phyloP scores from a whole-genome alignment of 92 coral and sea anemone genomes.

The Plumapathes pennacea region DNA sequence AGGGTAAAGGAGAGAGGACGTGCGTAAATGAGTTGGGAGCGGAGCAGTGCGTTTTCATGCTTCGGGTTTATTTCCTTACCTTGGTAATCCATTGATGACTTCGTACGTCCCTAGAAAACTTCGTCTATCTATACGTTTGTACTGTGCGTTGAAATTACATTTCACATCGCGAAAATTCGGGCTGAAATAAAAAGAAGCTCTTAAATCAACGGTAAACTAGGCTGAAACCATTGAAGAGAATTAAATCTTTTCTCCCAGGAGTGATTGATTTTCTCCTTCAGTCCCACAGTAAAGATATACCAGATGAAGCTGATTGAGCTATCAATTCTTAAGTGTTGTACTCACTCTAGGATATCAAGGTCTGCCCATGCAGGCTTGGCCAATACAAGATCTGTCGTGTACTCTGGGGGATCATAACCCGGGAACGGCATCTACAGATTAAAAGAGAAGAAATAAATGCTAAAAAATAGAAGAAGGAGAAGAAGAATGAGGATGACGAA shows the following conservation, averaged over 20 bases:
- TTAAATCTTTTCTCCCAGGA: too few relatives aligned
- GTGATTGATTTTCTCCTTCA: too few relatives aligned
- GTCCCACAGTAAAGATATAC: too few relatives aligned
- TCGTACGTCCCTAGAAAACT: conserved; percentile 57
- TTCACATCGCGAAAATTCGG: conserved; percentile 32
- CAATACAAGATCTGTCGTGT: conserved; percentile 45
- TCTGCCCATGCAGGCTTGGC: conserved; percentile 67
- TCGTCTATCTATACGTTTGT: conserved; percentile 63
- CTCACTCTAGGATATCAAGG: conserved; percentile 63
- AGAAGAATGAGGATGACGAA: too few relatives aligned
- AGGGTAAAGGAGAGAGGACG: too few relatives aligned
- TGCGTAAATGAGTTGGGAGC: background rate
- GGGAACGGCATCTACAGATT: conserved; percentile 78
- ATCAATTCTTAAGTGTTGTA: too few relatives aligned
- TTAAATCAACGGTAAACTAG: too few relatives aligned
- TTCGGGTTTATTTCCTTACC: conserved; percentile 24
- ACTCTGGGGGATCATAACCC: conserved; percentile 67
- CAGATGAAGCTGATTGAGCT: too few relatives aligned
- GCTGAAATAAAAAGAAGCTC: conserved; percentile 7
- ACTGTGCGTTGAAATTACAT: conserved; percentile 40
- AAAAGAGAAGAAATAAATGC: background rate
- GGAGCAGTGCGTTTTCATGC: background rate
- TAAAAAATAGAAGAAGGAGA: too few relatives aligned
- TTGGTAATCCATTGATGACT: conserved; percentile 63
- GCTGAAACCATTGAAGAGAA: too few relatives aligned